These are phyloP conservation scores for Amia ocellicauda DNA, from an alignment of 2,113 vertebrate genomes.

Conservation along the genomic window DNA sequence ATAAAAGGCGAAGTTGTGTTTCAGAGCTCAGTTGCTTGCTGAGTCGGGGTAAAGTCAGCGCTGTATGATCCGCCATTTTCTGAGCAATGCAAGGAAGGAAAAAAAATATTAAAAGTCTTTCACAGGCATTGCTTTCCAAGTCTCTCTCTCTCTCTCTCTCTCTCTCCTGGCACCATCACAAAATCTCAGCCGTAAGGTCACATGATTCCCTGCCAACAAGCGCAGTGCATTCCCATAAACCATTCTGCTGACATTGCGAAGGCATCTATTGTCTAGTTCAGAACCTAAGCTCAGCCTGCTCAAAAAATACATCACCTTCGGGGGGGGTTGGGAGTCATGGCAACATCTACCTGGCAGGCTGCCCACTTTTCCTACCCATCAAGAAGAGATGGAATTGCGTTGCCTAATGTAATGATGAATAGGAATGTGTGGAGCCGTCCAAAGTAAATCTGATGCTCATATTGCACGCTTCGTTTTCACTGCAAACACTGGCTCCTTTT, in stretches of 20 bases:
- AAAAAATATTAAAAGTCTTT: slow-evolving; percentile 57
- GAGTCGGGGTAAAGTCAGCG: slow-evolving; percentile 75
- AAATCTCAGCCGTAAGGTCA: slow-evolving; percentile 84
- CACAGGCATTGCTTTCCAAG: slow-evolving; percentile 70
- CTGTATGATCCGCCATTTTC: slow-evolving; percentile 88
- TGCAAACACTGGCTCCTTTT: slow-evolving; percentile 69
- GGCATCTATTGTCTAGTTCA: slow-evolving; percentile 95
- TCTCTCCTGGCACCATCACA: slow-evolving; percentile 73
- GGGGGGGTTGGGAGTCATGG: slow-evolving; percentile 87
- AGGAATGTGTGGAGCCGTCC: slow-evolving; percentile 80
- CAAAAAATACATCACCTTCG: slow-evolving; percentile 84
- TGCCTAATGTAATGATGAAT: slow-evolving; percentile 79
- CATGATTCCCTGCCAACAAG: slow-evolving; percentile 83
- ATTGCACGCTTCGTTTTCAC: slow-evolving; percentile 75
- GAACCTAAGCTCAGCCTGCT: slow-evolving; percentile 83
- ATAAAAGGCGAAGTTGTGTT: slow-evolving; percentile 66
- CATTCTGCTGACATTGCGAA: slow-evolving; percentile 91
- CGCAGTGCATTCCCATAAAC: slow-evolving; percentile 82
- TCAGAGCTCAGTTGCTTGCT: slow-evolving; percentile 73
- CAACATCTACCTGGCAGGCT: slow-evolving; percentile 91
- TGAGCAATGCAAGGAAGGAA: slow-evolving; percentile 66
- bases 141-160: slow-evolving; percentile 45
- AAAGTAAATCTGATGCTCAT: slow-evolving; percentile 82
- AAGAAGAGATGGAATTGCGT: slow-evolving; percentile 75
- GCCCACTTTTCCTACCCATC: slow-evolving; percentile 81